A percentile compares a stretch with the other conserved stretches of the same genome.
These are phyloP conservation scores for Drosophila persimilis DNA, from an alignment of 1,140 invertebrate genomes.

Conservation along the genomic window DNA sequence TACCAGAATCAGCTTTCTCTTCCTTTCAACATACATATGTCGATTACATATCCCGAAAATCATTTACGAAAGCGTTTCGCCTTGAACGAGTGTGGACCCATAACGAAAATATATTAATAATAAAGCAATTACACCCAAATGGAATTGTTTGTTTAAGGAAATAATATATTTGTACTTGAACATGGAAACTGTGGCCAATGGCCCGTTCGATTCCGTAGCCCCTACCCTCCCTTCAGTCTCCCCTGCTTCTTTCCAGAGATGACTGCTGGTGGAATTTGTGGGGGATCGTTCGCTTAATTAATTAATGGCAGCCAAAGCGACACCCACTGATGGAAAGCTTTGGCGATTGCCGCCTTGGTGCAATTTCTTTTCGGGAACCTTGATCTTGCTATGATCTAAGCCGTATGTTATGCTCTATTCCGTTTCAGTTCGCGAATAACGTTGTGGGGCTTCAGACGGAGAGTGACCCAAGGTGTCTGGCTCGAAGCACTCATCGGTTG, in stretches of 20 bases:
- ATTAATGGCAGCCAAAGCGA: slow-evolving; percentile 65
- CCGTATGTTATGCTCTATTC: slow-evolving; percentile 18
- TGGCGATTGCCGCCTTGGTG: slow-evolving; percentile 59
- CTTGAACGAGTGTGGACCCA: slow-evolving; percentile 12
- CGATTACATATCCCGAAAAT: not conserved
- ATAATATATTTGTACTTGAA: slow-evolving; percentile 62
- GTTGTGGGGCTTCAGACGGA: slow-evolving; percentile 41
- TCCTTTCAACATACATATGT: too few relatives aligned
- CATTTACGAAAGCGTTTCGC: not conserved
- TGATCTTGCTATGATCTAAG: slow-evolving; percentile 65
- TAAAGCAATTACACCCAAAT: slow-evolving; percentile 61
- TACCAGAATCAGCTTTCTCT: not conserved
- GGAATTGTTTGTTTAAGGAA: slow-evolving; percentile 73
- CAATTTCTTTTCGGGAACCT: slow-evolving; percentile 59
- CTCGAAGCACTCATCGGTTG: not conserved
- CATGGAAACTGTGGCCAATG: slow-evolving; percentile 32
- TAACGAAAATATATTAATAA: slow-evolving; percentile 48
- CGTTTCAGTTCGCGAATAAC: slow-evolving; percentile 37
- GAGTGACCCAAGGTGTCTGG: slow-evolving; percentile 30
- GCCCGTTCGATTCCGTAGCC: slow-evolving; percentile 5
- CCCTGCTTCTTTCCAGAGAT: too few relatives aligned
- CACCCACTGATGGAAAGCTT: slow-evolving; percentile 36
- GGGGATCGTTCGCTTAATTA: slow-evolving; percentile 59
- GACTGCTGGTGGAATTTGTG: not conserved
- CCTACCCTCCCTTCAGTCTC: not conserved